Percentiles rank a stretch among this genome's conserved stretches.
These are phyloP conservation scores for Sebastes jordani DNA, from an alignment of 2,797 vertebrate species.

Conservation along the genomic window DNA sequence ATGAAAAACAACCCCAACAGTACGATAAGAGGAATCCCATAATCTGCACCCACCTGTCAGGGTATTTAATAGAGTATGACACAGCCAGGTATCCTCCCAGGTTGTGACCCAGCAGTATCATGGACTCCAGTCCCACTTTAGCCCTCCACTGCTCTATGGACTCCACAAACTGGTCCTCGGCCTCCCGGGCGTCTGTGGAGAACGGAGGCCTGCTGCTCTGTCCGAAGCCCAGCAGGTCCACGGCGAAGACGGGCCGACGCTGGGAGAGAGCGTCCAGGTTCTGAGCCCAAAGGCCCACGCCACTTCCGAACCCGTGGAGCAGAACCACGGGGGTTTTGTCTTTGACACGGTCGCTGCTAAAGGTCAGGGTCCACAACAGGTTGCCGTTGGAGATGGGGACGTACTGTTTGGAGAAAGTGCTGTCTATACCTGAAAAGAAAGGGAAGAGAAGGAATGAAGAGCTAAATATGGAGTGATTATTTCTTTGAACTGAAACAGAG, in stretches of 20 bases:
- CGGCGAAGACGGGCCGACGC: slow-evolving; percentile 87
- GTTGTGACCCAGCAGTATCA: slow-evolving; percentile 96
- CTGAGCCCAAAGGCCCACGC: slow-evolving; percentile 93
- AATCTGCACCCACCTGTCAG: slow-evolving; percentile 84
- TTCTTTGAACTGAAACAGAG: not conserved
- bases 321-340: slow-evolving; percentile 90
- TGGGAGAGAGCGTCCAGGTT: slow-evolving; percentile 90
- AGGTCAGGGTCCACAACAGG: slow-evolving; percentile 90
- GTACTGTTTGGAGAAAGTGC: slow-evolving; percentile 84
- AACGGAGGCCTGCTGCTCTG: slow-evolving; percentile 92
- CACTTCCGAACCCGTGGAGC: slow-evolving; percentile 94
- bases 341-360: slow-evolving; percentile 66
- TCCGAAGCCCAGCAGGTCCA: slow-evolving; percentile 96
- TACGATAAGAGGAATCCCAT: not conserved
- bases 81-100: slow-evolving; percentile 93
- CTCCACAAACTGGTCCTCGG: slow-evolving; percentile 93
- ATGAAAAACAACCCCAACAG: not conserved
- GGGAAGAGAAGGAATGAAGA: not conserved
- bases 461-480: not conserved
- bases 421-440: slow-evolving; percentile 83
- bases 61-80: slow-evolving; percentile 90
- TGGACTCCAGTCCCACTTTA: slow-evolving; percentile 85
- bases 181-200: slow-evolving; percentile 83
- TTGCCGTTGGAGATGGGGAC: slow-evolving; percentile 85
- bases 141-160: slow-evolving; percentile 94